Evolutionary conservation across 1,140 invertebrate genomes (phyloP).

Genomic region (Drosophila orena): DNA sequence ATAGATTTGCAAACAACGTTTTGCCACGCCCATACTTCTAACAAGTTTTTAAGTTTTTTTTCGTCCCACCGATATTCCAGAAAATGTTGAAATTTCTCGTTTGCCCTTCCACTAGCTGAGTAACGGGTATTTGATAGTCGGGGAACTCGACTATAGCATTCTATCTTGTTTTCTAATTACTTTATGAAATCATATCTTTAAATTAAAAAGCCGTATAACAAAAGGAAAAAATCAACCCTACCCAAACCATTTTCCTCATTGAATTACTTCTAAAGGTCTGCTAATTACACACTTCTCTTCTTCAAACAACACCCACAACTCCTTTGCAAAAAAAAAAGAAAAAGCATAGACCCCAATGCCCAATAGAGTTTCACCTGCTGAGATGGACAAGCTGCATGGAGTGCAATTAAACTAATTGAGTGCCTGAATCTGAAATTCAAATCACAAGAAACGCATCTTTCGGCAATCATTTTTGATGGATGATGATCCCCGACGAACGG

Average conservation of each 20-base stretch:
- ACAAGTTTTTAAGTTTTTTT: too few relatives aligned
- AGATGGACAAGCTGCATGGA: conserved; percentile 15
- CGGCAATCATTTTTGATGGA: conserved; percentile 82
- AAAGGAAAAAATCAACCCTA: background rate
- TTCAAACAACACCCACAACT: conserved; percentile 29
- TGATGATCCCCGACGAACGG: conserved; percentile 70
- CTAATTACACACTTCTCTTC: conserved; percentile 27
- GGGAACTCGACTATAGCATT: too few relatives aligned
- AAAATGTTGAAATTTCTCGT: too few relatives aligned
- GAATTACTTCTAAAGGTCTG: conserved; percentile 14
- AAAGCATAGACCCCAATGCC: too few relatives aligned
- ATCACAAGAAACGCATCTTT: conserved; percentile 78
- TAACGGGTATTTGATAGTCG: too few relatives aligned
- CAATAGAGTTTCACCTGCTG: conserved; percentile 59
- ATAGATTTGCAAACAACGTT: too few relatives aligned
- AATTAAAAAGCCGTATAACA: background rate
- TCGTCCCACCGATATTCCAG: too few relatives aligned
- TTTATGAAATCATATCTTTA: too few relatives aligned
- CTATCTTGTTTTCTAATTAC: too few relatives aligned
- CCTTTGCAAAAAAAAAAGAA: conserved; percentile 25
- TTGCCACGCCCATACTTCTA: too few relatives aligned
- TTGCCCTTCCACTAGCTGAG: too few relatives aligned
- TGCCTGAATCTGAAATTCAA: conserved; percentile 74
- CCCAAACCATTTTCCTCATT: conserved; percentile 4
- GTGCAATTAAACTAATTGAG: conserved; percentile 82